Evolutionary conservation across 2,113 vertebrate species (phyloP).

Genomic region (Seriola dumerili): DNA sequence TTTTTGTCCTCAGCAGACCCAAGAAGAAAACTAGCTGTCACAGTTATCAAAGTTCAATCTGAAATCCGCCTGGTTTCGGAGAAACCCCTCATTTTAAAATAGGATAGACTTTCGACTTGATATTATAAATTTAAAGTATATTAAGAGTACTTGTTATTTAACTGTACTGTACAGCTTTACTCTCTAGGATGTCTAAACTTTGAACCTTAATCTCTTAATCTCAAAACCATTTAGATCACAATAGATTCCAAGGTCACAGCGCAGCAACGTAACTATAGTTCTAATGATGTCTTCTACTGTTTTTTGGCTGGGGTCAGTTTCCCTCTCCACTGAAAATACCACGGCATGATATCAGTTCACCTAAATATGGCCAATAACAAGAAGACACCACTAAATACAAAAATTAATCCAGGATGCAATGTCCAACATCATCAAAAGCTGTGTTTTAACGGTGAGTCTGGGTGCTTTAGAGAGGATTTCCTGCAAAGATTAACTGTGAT

Average conservation of each 20-base stretch:
- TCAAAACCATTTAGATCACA: neutral
- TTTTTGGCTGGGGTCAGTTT: neutral
- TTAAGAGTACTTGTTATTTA: neutral
- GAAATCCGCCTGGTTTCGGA: too few species aligned
- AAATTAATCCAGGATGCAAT: slow-evolving; percentile 25
- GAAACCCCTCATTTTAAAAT: too few species aligned
- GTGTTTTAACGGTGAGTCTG: slow-evolving; percentile 23
- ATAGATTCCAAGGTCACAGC: neutral
- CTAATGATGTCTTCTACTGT: neutral
- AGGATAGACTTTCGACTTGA: too few species aligned
- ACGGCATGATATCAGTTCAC: slow-evolving; percentile 3
- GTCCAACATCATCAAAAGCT: slow-evolving; percentile 19
- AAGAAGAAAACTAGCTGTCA: neutral
- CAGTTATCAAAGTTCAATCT: too few species aligned
- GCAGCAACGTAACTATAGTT: neutral
- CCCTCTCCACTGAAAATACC: neutral
- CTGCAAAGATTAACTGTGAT: slow-evolving; percentile 49
- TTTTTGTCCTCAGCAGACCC: neutral
- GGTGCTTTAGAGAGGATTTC: slow-evolving; percentile 40
- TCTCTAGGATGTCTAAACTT: neutral
- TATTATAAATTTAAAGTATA: neutral
- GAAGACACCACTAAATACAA: neutral
- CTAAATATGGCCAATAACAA: slow-evolving; percentile 27
- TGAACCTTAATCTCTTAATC: neutral
- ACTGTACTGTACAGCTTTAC: neutral